Evolutionary conservation across 1,140 invertebrate genomes (phyloP), one percentile per base, ranked within the genome.

Genomic region (Drosophila santomea): DNA sequence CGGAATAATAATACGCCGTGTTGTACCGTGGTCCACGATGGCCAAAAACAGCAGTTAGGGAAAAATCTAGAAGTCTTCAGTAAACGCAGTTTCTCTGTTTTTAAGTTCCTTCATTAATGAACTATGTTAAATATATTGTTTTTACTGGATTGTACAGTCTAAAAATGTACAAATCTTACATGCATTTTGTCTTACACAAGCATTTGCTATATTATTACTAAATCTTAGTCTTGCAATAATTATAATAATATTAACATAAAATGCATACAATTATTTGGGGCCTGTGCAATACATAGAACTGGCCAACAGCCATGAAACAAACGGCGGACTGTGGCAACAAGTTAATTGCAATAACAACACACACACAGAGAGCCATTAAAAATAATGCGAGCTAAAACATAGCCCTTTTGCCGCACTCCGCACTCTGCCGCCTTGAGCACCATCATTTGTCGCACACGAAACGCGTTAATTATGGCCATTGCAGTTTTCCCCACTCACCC

Each of bases 391-490:
- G 60, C 25, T 15, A 69, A 48, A 60, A 55, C 63, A 84, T 32
- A 17, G 41, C 56, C 32, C 38, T 14, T 50, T 10, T 32, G 43
- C 38, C 41, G 17, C 17, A 17, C 73, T 39, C 32, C 38, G 38
- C 38, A 14, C 41, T 39, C 11, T 54, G 15, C 11, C 25, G 36
- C 59, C 51, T 78, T 80, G 43, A 77, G 60, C 78, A 81, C 71
- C 83, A 44, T 80, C 64, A 89, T 83, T 88, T 88, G 80, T 79
- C 68, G 79, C 79, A 86, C 82, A 86, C 82, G 82, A 86, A 88
- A 79, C 84, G 84, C 83, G 83, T 86, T 86, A 86, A 86, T 86
- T 86, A 86, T 74, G 79, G 75, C 66, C 80, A 86, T 83, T 89
- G 83, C 83, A 86, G 61, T 88, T 86, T 62, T 74, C 51, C 38